Evolutionary conservation across 1,140 invertebrate species (phyloP).

Genomic region (Drosophila cardini): DNA sequence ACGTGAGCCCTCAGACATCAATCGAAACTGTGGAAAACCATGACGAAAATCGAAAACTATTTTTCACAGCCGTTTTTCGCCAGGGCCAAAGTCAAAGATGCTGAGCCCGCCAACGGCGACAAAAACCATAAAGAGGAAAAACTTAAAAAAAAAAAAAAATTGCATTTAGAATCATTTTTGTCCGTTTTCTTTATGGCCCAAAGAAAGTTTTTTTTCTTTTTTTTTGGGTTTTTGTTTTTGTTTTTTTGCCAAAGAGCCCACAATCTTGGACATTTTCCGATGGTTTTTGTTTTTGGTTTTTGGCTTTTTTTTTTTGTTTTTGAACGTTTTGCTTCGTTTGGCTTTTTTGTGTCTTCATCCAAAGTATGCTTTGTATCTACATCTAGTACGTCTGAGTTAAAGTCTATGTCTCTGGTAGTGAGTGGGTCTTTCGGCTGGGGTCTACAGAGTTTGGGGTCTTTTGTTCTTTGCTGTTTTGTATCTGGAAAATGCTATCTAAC

Average conservation of each 20-base stretch:
- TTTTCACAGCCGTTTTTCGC: slow-evolving; percentile 61
- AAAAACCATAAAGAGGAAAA: slow-evolving; percentile 35
- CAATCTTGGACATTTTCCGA: slow-evolving; percentile 36
- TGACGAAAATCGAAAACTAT: slow-evolving; percentile 75
- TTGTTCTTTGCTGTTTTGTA: slow-evolving; percentile 46
- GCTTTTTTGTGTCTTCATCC: slow-evolving; percentile 40
- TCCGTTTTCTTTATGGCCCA: slow-evolving; percentile 33
- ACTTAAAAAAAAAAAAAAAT: background rate
- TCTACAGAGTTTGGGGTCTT: slow-evolving; percentile 28
- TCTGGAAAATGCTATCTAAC: slow-evolving; percentile 75
- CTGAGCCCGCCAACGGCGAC: slow-evolving; percentile 62
- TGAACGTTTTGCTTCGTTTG: slow-evolving; percentile 47
- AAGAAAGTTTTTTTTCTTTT: slow-evolving; percentile 58
- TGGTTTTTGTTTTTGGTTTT: slow-evolving; percentile 41
- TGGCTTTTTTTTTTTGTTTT: slow-evolving; percentile 35
- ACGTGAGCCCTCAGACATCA: slow-evolving; percentile 73
- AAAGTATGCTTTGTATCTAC: slow-evolving; percentile 23
- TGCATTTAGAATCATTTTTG: slow-evolving; percentile 62
- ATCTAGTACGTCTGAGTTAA: slow-evolving; percentile 7
- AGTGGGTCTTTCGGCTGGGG: background rate
- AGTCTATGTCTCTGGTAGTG: background rate
- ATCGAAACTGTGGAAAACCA: slow-evolving; percentile 56
- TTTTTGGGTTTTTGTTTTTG: too few species aligned
- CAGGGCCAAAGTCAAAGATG: slow-evolving; percentile 50
- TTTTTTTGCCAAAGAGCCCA: slow-evolving; percentile 30